These are phyloP conservation scores for Agonopterix heracliana DNA, from an alignment of 2,888 invertebrate species.

Conservation along the genomic window DNA sequence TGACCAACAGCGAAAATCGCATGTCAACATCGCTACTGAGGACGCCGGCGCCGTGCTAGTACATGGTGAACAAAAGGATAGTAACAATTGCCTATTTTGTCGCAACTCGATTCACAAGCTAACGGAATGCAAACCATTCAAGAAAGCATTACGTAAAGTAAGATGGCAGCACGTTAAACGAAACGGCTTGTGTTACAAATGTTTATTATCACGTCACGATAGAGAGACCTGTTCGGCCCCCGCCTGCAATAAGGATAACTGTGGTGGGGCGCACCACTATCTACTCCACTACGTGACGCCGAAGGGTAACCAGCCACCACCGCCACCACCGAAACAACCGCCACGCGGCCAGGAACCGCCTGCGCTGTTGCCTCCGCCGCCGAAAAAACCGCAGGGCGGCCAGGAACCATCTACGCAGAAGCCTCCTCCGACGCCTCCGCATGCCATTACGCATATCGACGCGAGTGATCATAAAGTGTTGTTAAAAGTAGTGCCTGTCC, in stretches of 20 bases:
- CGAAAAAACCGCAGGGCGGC: neutral
- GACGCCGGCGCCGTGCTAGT: no score
- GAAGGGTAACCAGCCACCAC: neutral
- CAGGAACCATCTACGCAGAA: neutral
- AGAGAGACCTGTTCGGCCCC: no score
- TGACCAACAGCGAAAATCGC: slow-evolving; percentile 7
- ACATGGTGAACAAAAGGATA: no score
- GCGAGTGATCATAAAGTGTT: slow-evolving; percentile 2
- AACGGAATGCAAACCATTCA: slow-evolving; percentile 16
- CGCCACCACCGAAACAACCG: no score
- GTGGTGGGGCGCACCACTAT: slow-evolving; percentile 8
- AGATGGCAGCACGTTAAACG: slow-evolving; percentile 13
- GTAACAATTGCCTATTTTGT: no score
- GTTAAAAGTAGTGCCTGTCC: slow-evolving; percentile 9
- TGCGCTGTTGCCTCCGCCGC: neutral
- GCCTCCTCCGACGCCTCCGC: neutral
- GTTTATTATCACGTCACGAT: no score
- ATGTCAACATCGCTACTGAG: neutral
- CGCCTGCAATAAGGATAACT: no score
- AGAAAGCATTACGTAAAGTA: slow-evolving; percentile 15
- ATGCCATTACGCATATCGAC: neutral
- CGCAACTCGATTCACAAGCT: slow-evolving; percentile 9
- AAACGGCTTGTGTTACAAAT: slow-evolving; percentile 7
- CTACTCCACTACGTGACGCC: slow-evolving; percentile 6
- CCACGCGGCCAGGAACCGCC: no score